Conservation (phyloP, 2,113 vertebrate genomes). For the Butastur rufipennis region DNA sequence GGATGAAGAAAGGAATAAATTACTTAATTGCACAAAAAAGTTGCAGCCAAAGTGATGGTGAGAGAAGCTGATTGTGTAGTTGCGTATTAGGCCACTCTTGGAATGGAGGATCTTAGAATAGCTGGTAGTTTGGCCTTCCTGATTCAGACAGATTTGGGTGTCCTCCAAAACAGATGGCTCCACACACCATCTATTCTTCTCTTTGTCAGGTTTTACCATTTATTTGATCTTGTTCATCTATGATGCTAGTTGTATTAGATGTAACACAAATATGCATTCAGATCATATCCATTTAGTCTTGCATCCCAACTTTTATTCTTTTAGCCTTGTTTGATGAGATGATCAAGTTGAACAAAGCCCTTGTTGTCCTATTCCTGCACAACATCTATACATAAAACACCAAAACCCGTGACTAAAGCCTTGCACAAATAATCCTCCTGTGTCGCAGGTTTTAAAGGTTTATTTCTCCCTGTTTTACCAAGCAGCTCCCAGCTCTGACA, state of each 20-base stretch:
- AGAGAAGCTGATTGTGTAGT: slow-evolving; percentile 88
- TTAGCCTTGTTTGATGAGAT: slow-evolving; percentile 73
- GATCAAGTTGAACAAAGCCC: slow-evolving; percentile 78
- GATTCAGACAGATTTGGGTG: slow-evolving; percentile 91
- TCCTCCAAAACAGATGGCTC: slow-evolving; percentile 99
- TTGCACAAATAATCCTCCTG: slow-evolving; percentile 19
- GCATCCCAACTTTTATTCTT: slow-evolving; percentile 79
- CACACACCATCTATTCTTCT: slow-evolving; percentile 97
- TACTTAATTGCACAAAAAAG: slow-evolving; percentile 99
- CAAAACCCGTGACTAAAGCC: slow-evolving; percentile 42
- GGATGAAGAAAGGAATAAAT: slow-evolving; percentile 99
- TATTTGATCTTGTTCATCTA: slow-evolving; percentile 91
- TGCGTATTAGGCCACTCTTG: slow-evolving; percentile 91
- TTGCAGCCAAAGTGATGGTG: slow-evolving; percentile 89
- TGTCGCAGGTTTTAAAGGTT: slow-evolving; percentile 33
- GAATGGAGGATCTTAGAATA: slow-evolving; percentile 99
- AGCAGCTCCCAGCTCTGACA: neutral
- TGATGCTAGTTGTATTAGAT: slow-evolving; percentile 85
- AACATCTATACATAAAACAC: slow-evolving; percentile 47
- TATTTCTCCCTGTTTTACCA: neutral
- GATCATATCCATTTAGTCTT: slow-evolving; percentile 80
- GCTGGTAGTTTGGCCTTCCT: slow-evolving; percentile 93
- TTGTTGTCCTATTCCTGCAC: slow-evolving; percentile 64
- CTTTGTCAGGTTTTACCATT: slow-evolving; percentile 94
- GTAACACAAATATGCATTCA: slow-evolving; percentile 85